These are phyloP conservation scores for Tangara arthus DNA, from an alignment of 2,797 vertebrate genomes.

Conservation along the genomic window DNA sequence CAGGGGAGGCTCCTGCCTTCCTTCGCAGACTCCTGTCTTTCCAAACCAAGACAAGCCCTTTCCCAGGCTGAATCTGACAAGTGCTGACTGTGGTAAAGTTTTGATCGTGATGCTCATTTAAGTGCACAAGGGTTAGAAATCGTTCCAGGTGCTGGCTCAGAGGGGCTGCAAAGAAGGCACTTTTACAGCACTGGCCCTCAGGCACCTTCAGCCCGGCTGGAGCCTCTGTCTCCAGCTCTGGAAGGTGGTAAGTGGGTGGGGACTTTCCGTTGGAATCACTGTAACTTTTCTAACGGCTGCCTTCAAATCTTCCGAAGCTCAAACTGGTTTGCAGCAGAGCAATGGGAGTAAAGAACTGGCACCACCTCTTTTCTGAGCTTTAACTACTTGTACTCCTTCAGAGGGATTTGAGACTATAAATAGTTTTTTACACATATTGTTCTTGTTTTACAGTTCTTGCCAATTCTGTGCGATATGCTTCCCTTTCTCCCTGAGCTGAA, in stretches of 20 bases:
- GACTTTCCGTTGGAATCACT: neutral
- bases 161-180: neutral
- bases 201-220: accelerated
- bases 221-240: neutral
- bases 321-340: neutral
- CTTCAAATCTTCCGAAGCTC: neutral
- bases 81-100: neutral
- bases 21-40: too few species aligned
- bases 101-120: neutral
- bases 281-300: neutral
- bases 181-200: neutral
- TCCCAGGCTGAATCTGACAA: neutral
- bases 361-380: neutral
- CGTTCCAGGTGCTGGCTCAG: neutral
- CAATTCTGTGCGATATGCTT: neutral
- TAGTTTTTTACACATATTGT: neutral
- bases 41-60: neutral
- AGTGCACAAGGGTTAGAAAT: neutral
- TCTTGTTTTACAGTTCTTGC: neutral
- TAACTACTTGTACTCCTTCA: neutral
- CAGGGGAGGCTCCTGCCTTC: too few species aligned
- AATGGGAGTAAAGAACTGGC: neutral
- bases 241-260: neutral
- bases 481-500: neutral
- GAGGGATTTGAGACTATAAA: neutral